A percentile compares a stretch with the other conserved stretches of the same genome.
phyloP scores from a whole-genome alignment of 2,797 vertebrate species.

The Tangara arthus region DNA sequence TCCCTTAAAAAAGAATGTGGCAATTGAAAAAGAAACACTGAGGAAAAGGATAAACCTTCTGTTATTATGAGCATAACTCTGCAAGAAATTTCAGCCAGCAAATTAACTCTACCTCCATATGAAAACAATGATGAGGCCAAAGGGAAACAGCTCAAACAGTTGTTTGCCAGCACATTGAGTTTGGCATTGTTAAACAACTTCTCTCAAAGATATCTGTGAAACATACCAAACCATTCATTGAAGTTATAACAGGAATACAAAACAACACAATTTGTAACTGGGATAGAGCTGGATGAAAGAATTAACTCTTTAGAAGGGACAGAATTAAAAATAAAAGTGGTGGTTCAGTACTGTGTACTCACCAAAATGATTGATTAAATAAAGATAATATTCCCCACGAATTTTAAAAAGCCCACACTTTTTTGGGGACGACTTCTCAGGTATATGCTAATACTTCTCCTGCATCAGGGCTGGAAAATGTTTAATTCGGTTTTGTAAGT shows the following conservation, averaged over 20 bases:
- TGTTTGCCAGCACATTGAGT: not conserved
- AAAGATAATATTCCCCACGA: not conserved
- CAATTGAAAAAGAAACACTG: not conserved
- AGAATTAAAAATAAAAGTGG: not conserved
- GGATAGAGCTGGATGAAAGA: not conserved
- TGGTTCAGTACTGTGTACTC: not conserved
- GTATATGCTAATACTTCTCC: not conserved
- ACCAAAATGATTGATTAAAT: not conserved
- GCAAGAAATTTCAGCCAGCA: not conserved
- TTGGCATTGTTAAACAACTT: not conserved
- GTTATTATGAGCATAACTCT: not conserved
- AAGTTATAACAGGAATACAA: not conserved
- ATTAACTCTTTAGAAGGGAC: not conserved
- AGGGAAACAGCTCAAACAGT: not conserved
- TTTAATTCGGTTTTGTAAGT: not conserved
- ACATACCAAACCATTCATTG: not conserved
- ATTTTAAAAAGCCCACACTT: rapidly evolving
- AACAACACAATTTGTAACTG: not conserved
- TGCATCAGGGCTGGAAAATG: not conserved
- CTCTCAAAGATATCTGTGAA: not conserved
- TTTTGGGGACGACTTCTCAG: not conserved
- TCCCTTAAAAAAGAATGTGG: not conserved
- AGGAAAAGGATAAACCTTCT: not conserved
- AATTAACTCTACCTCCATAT: not conserved
- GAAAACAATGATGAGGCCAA: not conserved